Base-by-base conservation (phyloP, 2,888 invertebrate species). In the Tipula confusa region DNA sequence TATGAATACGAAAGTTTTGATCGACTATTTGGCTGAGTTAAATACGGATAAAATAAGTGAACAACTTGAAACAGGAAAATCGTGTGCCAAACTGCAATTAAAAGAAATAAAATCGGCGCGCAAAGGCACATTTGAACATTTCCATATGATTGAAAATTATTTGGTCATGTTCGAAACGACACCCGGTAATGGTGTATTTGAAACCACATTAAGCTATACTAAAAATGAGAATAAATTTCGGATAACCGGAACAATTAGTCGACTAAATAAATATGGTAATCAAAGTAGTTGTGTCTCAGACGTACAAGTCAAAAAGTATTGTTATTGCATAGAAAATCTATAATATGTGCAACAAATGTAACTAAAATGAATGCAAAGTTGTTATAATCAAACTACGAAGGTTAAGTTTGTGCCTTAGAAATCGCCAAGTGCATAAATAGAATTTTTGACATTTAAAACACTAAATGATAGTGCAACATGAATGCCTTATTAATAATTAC, bases 181-280 rank as follows among this genome's bases (percentile, higher is more conserved):
- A 4, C 96, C 95, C 0, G 94, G 93, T 5, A 91, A 92, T 84
- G 93, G 92, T 0, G 89, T 92, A 36, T 95, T 94, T 86, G 95
- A 96, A 88, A 92, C 93, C 0, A 95, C 94, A 0, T 91, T 95
- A 1, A 88, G 90, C n/a, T 89, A 90, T 83, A 88, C 88, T 84
- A 84, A 86, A 15, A 85, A 86, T 1, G 87, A 86, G 1, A 87
- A 88, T 2, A 87, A 87, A 33, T 90, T 92, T 84, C 86, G 89
- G 84, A 86, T 93, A 5, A 89, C 92, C 9, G 93, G 93, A 11
- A 90, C 91, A 64, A 90, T 94, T 9, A 94, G 93, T 87, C 90
- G 93, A 48, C 87, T 93, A 13, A 92, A 93, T 86, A 87, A 85
- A 31, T 93, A 92, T 86, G 87, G 86, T 33, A 87, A 88, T 2